Evolutionary conservation across 2,113 vertebrate species (phyloP).

Genomic region (Austrofundulus limnaeus): DNA sequence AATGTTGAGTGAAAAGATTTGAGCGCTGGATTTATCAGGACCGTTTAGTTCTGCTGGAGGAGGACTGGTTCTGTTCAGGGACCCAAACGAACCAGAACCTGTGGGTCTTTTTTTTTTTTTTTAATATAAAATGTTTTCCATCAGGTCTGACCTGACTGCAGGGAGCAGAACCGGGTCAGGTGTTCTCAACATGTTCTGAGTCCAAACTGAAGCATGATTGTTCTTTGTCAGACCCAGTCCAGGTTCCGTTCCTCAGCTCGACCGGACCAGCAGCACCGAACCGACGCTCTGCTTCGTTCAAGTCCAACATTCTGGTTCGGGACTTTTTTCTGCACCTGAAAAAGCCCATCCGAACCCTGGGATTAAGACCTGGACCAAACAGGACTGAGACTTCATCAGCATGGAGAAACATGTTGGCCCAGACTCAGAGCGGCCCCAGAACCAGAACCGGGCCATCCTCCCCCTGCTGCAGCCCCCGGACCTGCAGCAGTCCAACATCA

Average conservation of each 20-base stretch:
- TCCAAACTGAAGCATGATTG: slow-evolving; percentile 64
- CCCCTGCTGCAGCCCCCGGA: slow-evolving; percentile 81
- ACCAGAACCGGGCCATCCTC: slow-evolving; percentile 72
- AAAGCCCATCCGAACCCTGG: neutral
- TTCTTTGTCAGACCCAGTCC: slow-evolving; percentile 65
- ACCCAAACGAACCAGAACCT: neutral
- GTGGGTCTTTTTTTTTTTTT: neutral
- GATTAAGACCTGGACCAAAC: neutral
- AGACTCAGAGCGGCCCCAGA: slow-evolving; percentile 63
- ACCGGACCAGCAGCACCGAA: neutral
- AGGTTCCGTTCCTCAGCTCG: slow-evolving; percentile 39
- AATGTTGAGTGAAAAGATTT: slow-evolving; percentile 91
- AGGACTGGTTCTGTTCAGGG: slow-evolving; percentile 30
- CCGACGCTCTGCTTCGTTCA: no score
- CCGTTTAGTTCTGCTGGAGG: slow-evolving; percentile 37
- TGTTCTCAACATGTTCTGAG: slow-evolving; percentile 13
- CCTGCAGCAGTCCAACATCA: slow-evolving; percentile 82
- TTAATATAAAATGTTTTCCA: neutral
- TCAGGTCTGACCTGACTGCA: neutral
- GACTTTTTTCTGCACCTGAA: neutral
- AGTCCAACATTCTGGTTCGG: no score
- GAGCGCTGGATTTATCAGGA: slow-evolving; percentile 77
- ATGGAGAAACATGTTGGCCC: slow-evolving; percentile 87
- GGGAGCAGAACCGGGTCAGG: neutral
- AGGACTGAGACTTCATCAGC: neutral